Evolutionary conservation across 2,113 vertebrate genomes (phyloP).

Genomic region (Notechis scutatus): DNA sequence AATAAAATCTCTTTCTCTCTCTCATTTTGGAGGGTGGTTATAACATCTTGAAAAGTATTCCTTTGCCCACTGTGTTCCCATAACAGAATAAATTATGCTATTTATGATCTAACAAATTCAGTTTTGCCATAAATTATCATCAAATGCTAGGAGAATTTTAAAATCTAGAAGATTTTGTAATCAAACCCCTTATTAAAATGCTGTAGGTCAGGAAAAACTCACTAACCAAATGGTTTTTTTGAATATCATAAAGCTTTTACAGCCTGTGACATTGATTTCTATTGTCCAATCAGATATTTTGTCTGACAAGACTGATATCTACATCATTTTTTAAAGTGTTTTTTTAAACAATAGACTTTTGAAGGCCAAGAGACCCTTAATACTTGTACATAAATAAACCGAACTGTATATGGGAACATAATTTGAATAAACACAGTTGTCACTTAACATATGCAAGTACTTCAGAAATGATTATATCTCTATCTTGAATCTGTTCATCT

Average conservation of each 20-base stretch:
- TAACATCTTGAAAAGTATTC: neutral
- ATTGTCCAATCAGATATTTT: neutral
- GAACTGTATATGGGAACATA: neutral
- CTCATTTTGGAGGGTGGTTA: neutral
- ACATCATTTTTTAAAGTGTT: neutral
- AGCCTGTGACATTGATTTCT: neutral
- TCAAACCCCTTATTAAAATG: neutral
- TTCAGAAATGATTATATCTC: neutral
- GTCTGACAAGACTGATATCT: neutral
- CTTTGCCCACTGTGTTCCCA: neutral
- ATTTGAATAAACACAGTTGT: neutral
- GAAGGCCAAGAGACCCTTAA: neutral
- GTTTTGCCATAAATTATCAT: slow-evolving; percentile 14
- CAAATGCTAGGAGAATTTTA: slow-evolving; percentile 38
- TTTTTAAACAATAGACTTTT: neutral
- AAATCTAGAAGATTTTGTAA: slow-evolving; percentile 9
- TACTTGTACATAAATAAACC: neutral
- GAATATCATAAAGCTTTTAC: slow-evolving; percentile 14
- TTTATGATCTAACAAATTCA: neutral
- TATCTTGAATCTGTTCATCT: neutral
- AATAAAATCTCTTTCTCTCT: neutral
- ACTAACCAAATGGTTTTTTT: neutral
- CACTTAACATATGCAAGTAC: neutral
- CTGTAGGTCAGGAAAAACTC: neutral
- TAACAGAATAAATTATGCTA: neutral